Evolutionary conservation across 2,888 invertebrate species (phyloP), one percentile per base, ranked within the genome.

Genomic region (Megastigmus dorsalis): DNA sequence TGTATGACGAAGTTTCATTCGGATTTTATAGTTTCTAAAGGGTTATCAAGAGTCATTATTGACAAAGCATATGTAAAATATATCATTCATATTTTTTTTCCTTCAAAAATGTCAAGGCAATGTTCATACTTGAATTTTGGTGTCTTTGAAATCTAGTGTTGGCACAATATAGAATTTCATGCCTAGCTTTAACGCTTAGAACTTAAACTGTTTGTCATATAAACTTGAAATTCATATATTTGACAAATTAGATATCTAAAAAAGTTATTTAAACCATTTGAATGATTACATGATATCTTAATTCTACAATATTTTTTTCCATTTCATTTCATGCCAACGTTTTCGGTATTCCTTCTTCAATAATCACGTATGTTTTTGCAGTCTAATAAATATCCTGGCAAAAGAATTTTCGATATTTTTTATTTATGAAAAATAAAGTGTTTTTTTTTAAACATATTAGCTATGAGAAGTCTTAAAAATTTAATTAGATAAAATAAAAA

Each of bases 361-460:
- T 76, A 74, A 74, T 74, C 71, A 74, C 74, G 74, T 67, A 74
- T 71, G n/a, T 63, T 38, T 68, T 62, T 70, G 71, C 76, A 76
- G 76, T 74, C 74, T 72, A 76, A 74, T 67, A 74, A 69, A 41
- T 45, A 67, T 71, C 65, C 74, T 74, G 71, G 74, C 67, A 76
- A 76, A 76, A 74, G 28, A 74, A 71, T 71, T 76, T 71, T 74
- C 10, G 7, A 23, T 54, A 10, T 45, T n/a, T n/a, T n/a, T n/a
- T 43, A 23, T 2, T 65, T 54, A 59, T 28, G 59, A 62, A 67
- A 72, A 72, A 55, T 71, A 55, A 72, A 63, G 36, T 50, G 6
- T 69, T 65, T 65, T 23, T 52, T 67, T 72, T 48, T 36, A 50
- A 76, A 54, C 28, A 9, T 45, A 26, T 52, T n/a, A 66, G 3